Base-by-base conservation (phyloP, 1,140 invertebrate species). In the Vanessa tameamea region DNA sequence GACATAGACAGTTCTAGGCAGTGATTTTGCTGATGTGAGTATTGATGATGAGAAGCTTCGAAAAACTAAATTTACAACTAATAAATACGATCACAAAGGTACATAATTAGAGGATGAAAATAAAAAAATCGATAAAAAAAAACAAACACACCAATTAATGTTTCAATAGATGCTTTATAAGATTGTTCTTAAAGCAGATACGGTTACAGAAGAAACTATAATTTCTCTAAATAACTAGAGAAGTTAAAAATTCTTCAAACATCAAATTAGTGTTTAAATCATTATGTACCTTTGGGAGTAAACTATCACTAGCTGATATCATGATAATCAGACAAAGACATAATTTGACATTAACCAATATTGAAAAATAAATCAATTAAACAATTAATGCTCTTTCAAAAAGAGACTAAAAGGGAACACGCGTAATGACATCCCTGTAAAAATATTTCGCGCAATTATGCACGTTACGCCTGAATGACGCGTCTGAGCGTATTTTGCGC, bases 21-120 rank as follows among this genome's bases (percentile, higher is more conserved):
- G 90, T 92, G 88, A 65, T 81, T 78, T 87, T 86, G 88, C 87
- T 90, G 86, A 86, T 86, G 82, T 88, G 86, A 89, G 87, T 87
- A 89, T 88, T 88, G 69, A 78, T 75, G 76, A 74, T 81, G 76
- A 78, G 80, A 83, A 84, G 79, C 79, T 81, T 81, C 77, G 72
- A 63, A 61, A 76, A 78, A 82, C 76, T 82, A 78, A 80, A 80
- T 71, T 77, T 82, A 82, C 69, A 80, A 79, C 67, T 85, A 82
- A 83, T 82, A 77, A 79, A 79, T 73, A 78, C 72, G 48, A 76
- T 89, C 87, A 83, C 81, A 90, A 89, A 89, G 71, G 79, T 78
- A 86, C 86, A 87, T 82, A 82, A 89, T 77, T 79, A 64, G 72
- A 74, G 15, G 53, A 59, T 16, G 48, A 12, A 31, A 57, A 14